Evolutionary conservation across 2,797 vertebrate species (phyloP), one percentile per base, ranked within the genome.

Genomic region (Nothura maculosa): DNA sequence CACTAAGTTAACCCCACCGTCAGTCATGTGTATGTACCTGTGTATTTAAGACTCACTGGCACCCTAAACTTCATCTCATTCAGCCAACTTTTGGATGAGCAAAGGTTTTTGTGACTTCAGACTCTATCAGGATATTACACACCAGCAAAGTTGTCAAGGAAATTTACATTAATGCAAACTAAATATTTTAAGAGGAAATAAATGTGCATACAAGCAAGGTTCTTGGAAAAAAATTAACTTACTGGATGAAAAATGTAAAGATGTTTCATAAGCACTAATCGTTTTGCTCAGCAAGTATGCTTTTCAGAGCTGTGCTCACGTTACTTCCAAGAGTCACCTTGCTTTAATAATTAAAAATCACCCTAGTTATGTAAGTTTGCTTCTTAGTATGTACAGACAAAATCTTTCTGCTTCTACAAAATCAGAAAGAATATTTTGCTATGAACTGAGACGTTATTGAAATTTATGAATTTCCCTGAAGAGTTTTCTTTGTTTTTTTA

Each of bases 41-140:
- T 87, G 42, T 62, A 84, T 94, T 89, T 68, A 86, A 91, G 86
- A 96, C 79, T 77, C 60, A 47, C 54, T 79, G 30, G 21, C 50
- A 85, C 69, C 84, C 24, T 87, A 74, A 76, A n/a, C 38, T 90
- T 64, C 70, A 87, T 57, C 55, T 87, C 87, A 40, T 85, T 81
- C 66, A 81, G 47, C 38, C 77, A 77, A 91, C 81, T 94, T 40
- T 58, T 93, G 82, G 55, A 88, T 87, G 36, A 94, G 16, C 27
- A 81, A 94, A 94, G 78, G 74, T 70, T 81, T 42, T 74, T 75
- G 84, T 95, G 90, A 85, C 91, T 93, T 86, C 73, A 92, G 86
- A 92, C 82, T 89, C 66, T n/a, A 75, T 68, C 74, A 94, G 93
- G 77, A 63, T 91, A 34, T 85, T 78, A 36, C 12, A 38, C 62